Evolutionary conservation across 2,113 vertebrate genomes (phyloP), one percentile per base, ranked within the genome.

Genomic region (Orthonyx spaldingii): DNA sequence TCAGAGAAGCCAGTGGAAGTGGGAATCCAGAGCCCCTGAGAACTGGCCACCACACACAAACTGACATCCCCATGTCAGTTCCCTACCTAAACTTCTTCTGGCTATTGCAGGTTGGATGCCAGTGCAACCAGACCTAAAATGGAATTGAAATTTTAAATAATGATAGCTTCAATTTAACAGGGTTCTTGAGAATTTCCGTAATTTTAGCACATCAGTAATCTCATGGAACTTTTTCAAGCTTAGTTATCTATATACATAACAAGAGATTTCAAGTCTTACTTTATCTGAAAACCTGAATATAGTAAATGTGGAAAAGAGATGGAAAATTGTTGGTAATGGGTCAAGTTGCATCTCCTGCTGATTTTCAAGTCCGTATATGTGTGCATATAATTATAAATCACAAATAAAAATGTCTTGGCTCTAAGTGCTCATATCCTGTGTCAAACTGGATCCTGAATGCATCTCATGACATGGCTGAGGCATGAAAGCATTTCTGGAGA

Each of bases 401-500:
- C 87, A 91, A 94, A 97, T 76, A 81, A 97, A 95, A 95, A 87
- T 89, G 81, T 84, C 83, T 93, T 88, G 87, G 70, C 83, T 50
- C 18, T 89, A 75, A 70, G 92, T 44, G 52, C 93, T 93, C 72
- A 22, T 89, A 96, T 91, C 89, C 70, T 76, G 32, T 84, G 56
- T 95, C 95, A 95, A 13, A 39, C 84, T 95, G 71, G 88, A 89
- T 65, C 65, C 63, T 83, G 76, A 93, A 95, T 85, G 81, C 63
- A 88, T 94, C 96, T 89, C 64, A 69, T 95, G 91, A 94, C 37
- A 87, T 75, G 68, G 39, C 37, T 46, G 87, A 97, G 70, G 83
- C 89, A 94, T 77, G 75, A 90, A 97, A 97, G 80, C 75, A 85
- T 95, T 90, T 95, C 92, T 96, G 82, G 70, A 52, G 32, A 75